Conservation (phyloP, 92 coral and sea anemone species). For the Zoanthus sansibaricus region DNA sequence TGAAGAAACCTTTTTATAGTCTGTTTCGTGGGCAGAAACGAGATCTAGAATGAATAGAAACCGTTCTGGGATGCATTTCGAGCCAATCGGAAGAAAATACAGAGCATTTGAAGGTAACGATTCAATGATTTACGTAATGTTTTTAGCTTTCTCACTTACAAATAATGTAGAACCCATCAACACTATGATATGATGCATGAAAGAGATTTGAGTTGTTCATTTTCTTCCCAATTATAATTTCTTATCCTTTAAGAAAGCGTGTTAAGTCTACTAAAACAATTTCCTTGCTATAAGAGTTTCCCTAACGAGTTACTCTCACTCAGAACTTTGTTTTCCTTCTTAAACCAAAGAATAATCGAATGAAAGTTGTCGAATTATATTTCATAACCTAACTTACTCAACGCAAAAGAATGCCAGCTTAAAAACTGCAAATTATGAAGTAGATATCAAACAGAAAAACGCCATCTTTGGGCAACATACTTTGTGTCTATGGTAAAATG, state of each 20-base stretch:
- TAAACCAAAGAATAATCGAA: neutral
- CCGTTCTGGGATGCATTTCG: conserved; percentile 27
- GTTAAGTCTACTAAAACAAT: neutral
- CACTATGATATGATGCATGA: neutral
- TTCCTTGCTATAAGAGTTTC: neutral
- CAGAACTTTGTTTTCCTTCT: neutral
- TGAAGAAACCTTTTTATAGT: neutral
- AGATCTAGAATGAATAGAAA: conserved; percentile 35
- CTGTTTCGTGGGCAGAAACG: neutral
- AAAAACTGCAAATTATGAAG: neutral
- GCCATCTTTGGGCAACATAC: neutral
- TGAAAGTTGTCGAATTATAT: neutral
- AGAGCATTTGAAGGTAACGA: conserved; percentile 32
- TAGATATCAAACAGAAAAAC: neutral
- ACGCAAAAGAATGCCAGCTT: neutral
- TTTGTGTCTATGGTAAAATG: neutral
- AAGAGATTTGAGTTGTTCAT: neutral
- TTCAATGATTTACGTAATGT: neutral
- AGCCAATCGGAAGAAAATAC: conserved; percentile 38
- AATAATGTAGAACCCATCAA: neutral
- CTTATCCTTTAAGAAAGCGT: neutral
- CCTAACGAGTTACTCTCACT: neutral
- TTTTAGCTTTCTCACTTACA: neutral
- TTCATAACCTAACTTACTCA: neutral
- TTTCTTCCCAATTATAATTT: neutral